Percentiles rank a stretch among this genome's conserved stretches.
Conservation (phyloP, 2,797 vertebrate species). For the Poeciliopsis turneri region DNA sequence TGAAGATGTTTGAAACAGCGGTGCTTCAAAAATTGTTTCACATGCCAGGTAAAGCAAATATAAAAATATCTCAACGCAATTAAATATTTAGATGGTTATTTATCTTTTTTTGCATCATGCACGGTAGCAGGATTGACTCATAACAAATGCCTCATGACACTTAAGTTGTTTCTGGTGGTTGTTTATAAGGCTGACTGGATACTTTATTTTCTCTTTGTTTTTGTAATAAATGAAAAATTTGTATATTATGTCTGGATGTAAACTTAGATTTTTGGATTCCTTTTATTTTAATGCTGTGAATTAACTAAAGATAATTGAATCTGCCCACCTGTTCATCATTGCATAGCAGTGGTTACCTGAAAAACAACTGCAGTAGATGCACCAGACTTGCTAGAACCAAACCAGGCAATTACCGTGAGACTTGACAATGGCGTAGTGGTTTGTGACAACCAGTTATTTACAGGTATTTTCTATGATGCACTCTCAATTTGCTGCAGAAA, state of each 20-base stretch:
- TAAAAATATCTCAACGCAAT: not conserved
- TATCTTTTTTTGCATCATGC: not conserved
- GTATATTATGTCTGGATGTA: not conserved
- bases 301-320: not conserved
- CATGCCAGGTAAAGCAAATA: not conserved
- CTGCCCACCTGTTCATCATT: not conserved
- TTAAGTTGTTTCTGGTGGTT: not conserved
- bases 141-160: not conserved
- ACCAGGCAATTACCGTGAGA: too few relatives aligned
- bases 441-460: not conserved
- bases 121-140: not conserved
- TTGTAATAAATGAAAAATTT: not conserved
- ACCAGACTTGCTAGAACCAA: too few relatives aligned
- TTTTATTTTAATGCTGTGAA: not conserved
- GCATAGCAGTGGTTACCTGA: too few relatives aligned
- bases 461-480: not conserved
- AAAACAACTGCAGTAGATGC: too few relatives aligned
- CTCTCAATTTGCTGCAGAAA: not conserved
- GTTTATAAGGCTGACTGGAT: not conserved
- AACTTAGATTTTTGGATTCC: not conserved
- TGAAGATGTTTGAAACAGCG: not conserved
- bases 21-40: conserved; percentile 4
- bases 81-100: not conserved
- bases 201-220: not conserved
- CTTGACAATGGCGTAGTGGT: not conserved